Base-by-base conservation (phyloP, 2,888 invertebrate genomes). In the Acleris laterana region DNA sequence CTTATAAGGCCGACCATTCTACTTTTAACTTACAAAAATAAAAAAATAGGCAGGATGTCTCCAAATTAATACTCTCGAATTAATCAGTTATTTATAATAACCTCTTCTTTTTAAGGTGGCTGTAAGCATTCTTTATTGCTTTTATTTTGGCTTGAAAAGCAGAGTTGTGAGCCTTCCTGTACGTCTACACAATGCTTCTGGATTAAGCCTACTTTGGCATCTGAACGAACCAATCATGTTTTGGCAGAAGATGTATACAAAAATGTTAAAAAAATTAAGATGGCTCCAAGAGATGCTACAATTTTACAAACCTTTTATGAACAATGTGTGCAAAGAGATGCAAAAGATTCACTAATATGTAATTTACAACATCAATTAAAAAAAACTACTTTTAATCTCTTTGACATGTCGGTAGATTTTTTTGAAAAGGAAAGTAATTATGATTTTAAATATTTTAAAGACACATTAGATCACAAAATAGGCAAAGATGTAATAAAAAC, bases 371-470 rank as follows among this genome's bases (percentile, higher is more conserved):
- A 22, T 22, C 22, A 22, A 22, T 22, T 22, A 22, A 22, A 22
- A 22, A 22, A 22, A 25, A 25, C 5, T 25, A 25, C 6, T 25
- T 25, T 25, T 25, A 25, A 25, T 25, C 25, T 48, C 48, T 48
- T 11, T 48, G 48, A 48, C 17, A 48, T 48, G 48, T 48, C 48
- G 1, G 48, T 48, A 48, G 48, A 48, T 22, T 50, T 50, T 22
- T 50, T 22, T 19, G 20, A 50, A 50, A 17, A 28, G 13, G 32
- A 59, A 38, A 38, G 16, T 32, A 53, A 53, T 19, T 17, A 32
- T 19, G 28, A 58, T 22, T 46, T 63, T 17, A 16, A 51, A 44
- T 17, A 51, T 64, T 28, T 59, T 64, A 50, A 22, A 51, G 42
- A 52, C 50, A 25, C 19, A 19, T 44, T 51, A 64, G 46, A 48